These are phyloP conservation scores for Machimus rusticus DNA, from an alignment of 2,888 invertebrate species.

Conservation along the genomic window DNA sequence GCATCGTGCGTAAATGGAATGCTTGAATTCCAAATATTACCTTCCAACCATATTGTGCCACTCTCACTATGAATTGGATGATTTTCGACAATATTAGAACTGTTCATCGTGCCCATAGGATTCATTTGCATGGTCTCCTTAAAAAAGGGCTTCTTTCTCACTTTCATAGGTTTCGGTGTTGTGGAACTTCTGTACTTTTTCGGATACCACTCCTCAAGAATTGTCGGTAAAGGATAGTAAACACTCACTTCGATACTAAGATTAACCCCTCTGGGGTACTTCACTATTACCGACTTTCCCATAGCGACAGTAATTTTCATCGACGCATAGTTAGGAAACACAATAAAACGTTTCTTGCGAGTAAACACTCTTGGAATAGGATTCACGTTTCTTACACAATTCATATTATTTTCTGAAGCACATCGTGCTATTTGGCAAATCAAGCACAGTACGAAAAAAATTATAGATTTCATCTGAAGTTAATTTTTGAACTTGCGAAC, in stretches of 20 bases:
- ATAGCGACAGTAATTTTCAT: constrained; percentile 56
- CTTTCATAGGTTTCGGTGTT: constrained; percentile 43
- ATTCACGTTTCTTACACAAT: constrained; percentile 35
- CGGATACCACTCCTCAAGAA: constrained; percentile 56
- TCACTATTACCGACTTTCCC: constrained; percentile 54
- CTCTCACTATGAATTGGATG: constrained; percentile 30
- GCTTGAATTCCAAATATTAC: neutral
- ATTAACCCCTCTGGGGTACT: constrained; percentile 53
- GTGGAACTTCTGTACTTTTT: constrained; percentile 55
- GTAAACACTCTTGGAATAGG: constrained; percentile 54
- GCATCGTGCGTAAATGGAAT: neutral
- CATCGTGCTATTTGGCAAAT: neutral
- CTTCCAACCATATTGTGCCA: constrained; percentile 30
- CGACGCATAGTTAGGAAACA: constrained; percentile 55
- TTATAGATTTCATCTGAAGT: neutral
- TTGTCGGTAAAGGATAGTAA: constrained; percentile 56
- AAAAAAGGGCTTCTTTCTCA: constrained; percentile 48
- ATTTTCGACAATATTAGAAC: neutral
- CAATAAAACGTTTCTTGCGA: constrained; percentile 56
- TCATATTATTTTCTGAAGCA: neutral
- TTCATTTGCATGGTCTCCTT: neutral
- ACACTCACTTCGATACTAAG: constrained; percentile 54
- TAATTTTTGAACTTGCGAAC: neutral
- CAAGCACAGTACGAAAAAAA: neutral
- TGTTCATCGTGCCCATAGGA: neutral